phyloP scores from a whole-genome alignment of 2,888 invertebrate genomes.

The Eupithecia inturbata region DNA sequence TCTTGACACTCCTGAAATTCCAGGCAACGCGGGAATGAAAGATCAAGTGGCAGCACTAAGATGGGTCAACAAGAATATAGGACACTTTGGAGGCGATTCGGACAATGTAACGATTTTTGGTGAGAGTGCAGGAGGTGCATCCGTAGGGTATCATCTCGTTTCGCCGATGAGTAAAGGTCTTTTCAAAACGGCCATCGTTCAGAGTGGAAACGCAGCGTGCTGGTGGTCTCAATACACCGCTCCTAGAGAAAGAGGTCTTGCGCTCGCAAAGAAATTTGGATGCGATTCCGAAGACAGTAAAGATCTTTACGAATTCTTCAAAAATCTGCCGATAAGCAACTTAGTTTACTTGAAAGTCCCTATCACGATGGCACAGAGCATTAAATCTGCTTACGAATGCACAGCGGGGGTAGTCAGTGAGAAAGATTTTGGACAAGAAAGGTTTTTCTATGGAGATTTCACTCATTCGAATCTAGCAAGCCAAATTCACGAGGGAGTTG shows the following conservation, averaged over 20 bases:
- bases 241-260: slow-evolving; percentile 72
- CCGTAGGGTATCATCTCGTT: slow-evolving; percentile 68
- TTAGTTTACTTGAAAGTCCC: slow-evolving; percentile 40
- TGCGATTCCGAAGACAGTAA: slow-evolving; percentile 51
- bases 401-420: slow-evolving; percentile 53
- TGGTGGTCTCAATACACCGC: slow-evolving; percentile 80
- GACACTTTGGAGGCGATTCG: slow-evolving; percentile 65
- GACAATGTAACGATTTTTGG: slow-evolving; percentile 72
- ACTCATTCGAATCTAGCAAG: slow-evolving; percentile 62
- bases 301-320: slow-evolving; percentile 52
- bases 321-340: slow-evolving; percentile 46
- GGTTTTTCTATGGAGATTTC: slow-evolving; percentile 56
- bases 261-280: slow-evolving; percentile 55
- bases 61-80: slow-evolving; percentile 67
- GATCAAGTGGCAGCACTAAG: slow-evolving; percentile 67
- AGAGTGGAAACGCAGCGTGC: slow-evolving; percentile 73
- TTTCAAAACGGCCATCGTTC: slow-evolving; percentile 69
- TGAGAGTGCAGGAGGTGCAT: slow-evolving; percentile 70
- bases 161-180: slow-evolving; percentile 71
- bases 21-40: slow-evolving; percentile 72
- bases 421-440: slow-evolving; percentile 54
- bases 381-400: slow-evolving; percentile 27
- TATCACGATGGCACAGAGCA: slow-evolving; percentile 46
- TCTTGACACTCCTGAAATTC: slow-evolving; percentile 61
- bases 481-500: slow-evolving; percentile 82